Base-by-base conservation (phyloP, 2,888 invertebrate genomes). In the Clepsis dumicolana region DNA sequence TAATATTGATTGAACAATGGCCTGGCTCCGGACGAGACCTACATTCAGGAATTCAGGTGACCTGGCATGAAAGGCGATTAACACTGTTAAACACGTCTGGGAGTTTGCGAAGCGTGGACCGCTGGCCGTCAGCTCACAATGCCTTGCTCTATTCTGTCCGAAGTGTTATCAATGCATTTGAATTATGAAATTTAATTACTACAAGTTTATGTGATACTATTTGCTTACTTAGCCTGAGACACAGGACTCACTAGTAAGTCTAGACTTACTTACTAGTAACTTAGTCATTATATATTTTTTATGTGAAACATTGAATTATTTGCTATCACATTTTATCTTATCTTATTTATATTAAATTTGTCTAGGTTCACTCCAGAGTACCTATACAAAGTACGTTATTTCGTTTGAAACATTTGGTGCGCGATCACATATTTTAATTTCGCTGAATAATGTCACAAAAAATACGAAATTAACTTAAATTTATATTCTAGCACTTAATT, bases 1-100 rank as follows among this genome's bases (percentile, higher is more conserved):
- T 50, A 77, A 81, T 85, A 86, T 88, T 82, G 85, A 87, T 87
- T 89, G 73, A 77, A 85, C 83, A 85, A 85, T 72, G 72, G 71
- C 79, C 74, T 74, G 76, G 77, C 76, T 81, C 72, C 78, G 82
- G 79, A 81, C 80, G 81, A 75, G 90, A 87, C 90, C 91, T 82
- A 90, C 81, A 86, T 90, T 68, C 59, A 52, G 41, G 54, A 78
- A 77, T 78, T 78, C 81, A 78, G 81, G 78, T 85, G 87, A 85
- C 84, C 86, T 82, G 78, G 77, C 80, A 81, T 80, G 77, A 81
- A 80, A 79, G 80, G 79, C 77, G 78, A 80, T 77, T 85, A 85
- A 83, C 71, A 64, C 71, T 77, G 73, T 80, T 79, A 79, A 76
- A 79, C 73, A 78, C 75, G 75, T 29, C 32, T 48, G 21, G 48